Conservation (phyloP, 1,140 invertebrate species). For the Drosophila lini region DNA sequence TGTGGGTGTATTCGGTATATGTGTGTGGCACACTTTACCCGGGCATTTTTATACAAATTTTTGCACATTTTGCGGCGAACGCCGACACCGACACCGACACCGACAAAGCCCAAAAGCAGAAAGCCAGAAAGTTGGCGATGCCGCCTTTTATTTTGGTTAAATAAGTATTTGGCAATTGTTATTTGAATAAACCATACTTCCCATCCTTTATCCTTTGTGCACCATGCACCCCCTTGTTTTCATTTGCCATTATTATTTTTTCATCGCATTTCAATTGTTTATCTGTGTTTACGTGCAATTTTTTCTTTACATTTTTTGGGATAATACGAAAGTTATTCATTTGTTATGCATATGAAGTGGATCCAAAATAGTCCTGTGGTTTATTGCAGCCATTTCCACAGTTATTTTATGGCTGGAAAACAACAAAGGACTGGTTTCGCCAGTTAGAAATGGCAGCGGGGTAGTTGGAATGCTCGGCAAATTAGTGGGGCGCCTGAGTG, state of each 20-base stretch:
- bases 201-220: conserved; percentile 54
- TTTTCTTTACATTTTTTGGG: conserved; percentile 24
- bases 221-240: conserved; percentile 23
- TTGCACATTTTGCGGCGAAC: conserved; percentile 47
- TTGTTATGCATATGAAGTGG: conserved; percentile 80
- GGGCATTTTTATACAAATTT: conserved; percentile 70
- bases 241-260: conserved; percentile 60
- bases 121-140: conserved; percentile 63
- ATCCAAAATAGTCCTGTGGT: conserved; percentile 52
- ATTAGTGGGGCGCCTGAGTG: conserved; percentile 45
- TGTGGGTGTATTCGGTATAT: neutral
- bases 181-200: conserved; percentile 62
- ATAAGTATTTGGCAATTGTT: conserved; percentile 80
- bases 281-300: conserved; percentile 34
- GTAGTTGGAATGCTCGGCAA: conserved; percentile 24
- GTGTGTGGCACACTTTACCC: conserved; percentile 57
- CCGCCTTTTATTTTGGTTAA: conserved; percentile 69
- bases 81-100: conserved; percentile 16
- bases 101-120: conserved; percentile 46
- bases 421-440: conserved; percentile 55
- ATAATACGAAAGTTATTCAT: conserved; percentile 72
- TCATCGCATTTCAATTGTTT: conserved; percentile 67
- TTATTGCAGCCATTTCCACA: conserved; percentile 27
- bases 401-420: conserved; percentile 6
- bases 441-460: conserved; percentile 47